Base-by-base conservation (phyloP, 2,113 vertebrate species). In the Centropus unirufus region DNA sequence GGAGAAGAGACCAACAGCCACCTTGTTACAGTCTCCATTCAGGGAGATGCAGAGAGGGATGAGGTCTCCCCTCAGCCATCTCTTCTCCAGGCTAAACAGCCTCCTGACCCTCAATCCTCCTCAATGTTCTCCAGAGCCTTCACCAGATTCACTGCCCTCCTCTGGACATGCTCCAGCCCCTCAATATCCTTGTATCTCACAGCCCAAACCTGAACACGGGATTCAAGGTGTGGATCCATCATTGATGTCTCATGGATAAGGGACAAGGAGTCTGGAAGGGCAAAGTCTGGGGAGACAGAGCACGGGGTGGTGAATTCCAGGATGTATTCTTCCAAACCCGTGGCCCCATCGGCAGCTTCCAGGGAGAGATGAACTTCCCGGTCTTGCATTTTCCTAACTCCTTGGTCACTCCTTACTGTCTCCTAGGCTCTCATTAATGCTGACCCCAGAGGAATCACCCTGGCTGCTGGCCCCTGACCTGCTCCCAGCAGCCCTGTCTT, bases 381-480 rank as follows among this genome's bases (percentile, higher is more conserved):
- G 5, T 15, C 26, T 18, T 1, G 1, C 12, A 3, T 57, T 57
- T 3, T 1, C 23, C 44, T 39, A 42, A 44, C 59, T 58, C 13
- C 15, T 34, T 13, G 64, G 18, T 74, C 51, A 7, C 12, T 69
- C 51, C 36, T 51, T 54, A 11, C 46, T 83, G 64, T 79, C 81
- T 79, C 76, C 57, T 23, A 32, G 57, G 46, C 15, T 55, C 51
- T 74, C 72, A 40, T 77, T 55, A 93, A 34, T 0, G 1, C 22
- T 55, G 59, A 55, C 22, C 47, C 47, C 1, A 1, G 83, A 76
- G 87, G 64, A 84, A 36, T 11, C 30, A 16, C 23, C 44, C 55
- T 64, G 72, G 57, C 84, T 44, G 36, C 47, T 23, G 85, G 51
- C 24, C 66, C 54, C 61, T 5, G 1, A n/a, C 63, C 73, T 0